phyloP scores from a whole-genome alignment of 1,140 invertebrate species.

The Drosophila nebulosa region DNA sequence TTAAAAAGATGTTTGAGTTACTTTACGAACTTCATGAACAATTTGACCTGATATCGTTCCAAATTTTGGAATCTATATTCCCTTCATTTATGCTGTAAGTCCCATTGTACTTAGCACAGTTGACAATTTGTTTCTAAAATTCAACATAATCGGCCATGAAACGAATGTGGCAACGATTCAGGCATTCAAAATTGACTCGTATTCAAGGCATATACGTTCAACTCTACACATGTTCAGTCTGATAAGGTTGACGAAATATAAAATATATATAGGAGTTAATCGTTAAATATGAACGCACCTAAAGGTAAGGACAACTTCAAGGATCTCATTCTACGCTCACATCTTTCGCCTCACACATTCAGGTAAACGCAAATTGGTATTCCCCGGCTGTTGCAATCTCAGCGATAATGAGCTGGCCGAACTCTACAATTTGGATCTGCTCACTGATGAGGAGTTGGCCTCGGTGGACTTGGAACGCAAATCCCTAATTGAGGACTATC shows the following conservation, averaged over 20 bases:
- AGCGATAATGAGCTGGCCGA: slow-evolving; percentile 15
- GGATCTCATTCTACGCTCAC: too few species aligned
- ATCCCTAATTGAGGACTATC: slow-evolving; percentile 51
- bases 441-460: slow-evolving; percentile 37
- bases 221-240: not conserved
- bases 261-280: not conserved
- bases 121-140: too few species aligned
- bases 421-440: slow-evolving; percentile 29
- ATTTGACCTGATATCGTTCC: too few species aligned
- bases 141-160: too few species aligned
- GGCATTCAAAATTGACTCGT: too few species aligned
- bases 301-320: not conserved
- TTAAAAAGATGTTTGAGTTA: too few species aligned
- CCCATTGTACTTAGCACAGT: too few species aligned
- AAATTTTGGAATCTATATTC: too few species aligned
- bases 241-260: not conserved
- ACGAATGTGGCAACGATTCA: too few species aligned
- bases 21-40: too few species aligned
- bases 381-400: slow-evolving; percentile 33
- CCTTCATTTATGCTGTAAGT: too few species aligned
- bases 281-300: not conserved
- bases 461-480: slow-evolving; percentile 24
- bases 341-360: not conserved
- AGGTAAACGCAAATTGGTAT: slow-evolving; percentile 27
- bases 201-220: not conserved